phyloP scores from a whole-genome alignment of 2,888 invertebrate species.

The Ernsta delagoae region DNA sequence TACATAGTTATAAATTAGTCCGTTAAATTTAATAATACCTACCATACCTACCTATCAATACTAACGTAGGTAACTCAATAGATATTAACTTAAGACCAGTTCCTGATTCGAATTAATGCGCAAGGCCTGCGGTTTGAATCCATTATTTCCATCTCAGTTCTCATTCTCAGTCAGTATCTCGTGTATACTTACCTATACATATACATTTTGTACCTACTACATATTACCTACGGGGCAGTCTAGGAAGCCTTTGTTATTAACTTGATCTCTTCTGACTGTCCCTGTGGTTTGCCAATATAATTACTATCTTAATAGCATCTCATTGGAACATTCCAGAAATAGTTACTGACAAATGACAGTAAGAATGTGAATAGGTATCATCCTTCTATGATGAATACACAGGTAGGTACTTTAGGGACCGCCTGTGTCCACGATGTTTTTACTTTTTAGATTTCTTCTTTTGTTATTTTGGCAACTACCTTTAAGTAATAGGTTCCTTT shows the following conservation, averaged over 20 bases:
- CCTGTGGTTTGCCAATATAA: slow-evolving; percentile 34
- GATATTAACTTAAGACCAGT: too few relatives aligned
- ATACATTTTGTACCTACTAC: background rate
- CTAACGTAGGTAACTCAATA: too few relatives aligned
- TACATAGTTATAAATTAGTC: too few relatives aligned
- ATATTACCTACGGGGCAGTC: slow-evolving; percentile 21
- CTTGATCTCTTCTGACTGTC: slow-evolving; percentile 26
- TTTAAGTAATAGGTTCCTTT: too few relatives aligned
- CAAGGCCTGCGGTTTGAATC: slow-evolving; percentile 30
- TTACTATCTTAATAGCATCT: slow-evolving; percentile 19
- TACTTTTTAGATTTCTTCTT: too few relatives aligned
- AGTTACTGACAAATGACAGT: slow-evolving; percentile 10
- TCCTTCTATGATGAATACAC: too few relatives aligned
- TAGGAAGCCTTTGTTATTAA: slow-evolving; percentile 30
- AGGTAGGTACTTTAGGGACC: too few relatives aligned
- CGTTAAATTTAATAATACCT: too few relatives aligned
- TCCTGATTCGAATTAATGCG: background rate
- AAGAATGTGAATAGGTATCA: background rate
- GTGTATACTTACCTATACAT: background rate
- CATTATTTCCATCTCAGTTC: too few relatives aligned
- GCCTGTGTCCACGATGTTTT: too few relatives aligned
- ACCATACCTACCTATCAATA: too few relatives aligned
- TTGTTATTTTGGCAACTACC: too few relatives aligned
- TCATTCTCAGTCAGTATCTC: slow-evolving; percentile 7
- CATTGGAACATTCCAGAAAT: slow-evolving; percentile 19